Evolutionary conservation across 2,113 vertebrate genomes (phyloP).

Genomic region (Isurus oxyrinchus): DNA sequence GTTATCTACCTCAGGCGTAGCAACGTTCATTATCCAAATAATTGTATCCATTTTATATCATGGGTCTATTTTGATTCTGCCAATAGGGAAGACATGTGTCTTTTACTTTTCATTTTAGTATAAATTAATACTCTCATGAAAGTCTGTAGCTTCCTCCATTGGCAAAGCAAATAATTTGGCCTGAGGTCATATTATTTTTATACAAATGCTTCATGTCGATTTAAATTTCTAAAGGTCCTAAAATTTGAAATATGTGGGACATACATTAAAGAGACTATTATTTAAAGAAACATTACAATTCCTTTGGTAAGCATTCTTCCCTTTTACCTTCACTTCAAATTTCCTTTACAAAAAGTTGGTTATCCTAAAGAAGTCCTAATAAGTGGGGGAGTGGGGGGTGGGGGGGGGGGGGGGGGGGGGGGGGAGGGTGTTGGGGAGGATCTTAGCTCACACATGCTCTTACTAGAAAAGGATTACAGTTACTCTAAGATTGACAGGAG

Average conservation of each 20-base stretch:
- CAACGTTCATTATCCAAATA: background rate
- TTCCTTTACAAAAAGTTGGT: background rate
- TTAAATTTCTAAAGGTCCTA: background rate
- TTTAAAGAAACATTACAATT: background rate
- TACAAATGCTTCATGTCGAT: background rate
- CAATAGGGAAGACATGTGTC: background rate
- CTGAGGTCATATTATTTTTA: background rate
- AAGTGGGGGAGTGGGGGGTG: no score
- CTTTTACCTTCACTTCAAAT: conserved; percentile 9
- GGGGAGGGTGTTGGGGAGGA: no score
- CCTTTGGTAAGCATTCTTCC: background rate
- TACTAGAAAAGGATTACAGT: background rate
- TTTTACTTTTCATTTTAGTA: background rate
- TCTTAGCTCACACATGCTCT: no score
- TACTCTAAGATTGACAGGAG: no score
- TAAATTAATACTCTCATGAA: background rate
- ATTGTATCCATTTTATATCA: background rate
- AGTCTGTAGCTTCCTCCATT: background rate
- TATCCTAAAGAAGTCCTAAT: background rate
- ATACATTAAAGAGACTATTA: background rate
- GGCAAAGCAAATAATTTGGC: no score
- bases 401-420: no score
- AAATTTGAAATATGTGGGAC: background rate
- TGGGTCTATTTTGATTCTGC: background rate
- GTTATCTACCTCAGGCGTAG: background rate